Conservation (phyloP, 2,797 vertebrate species). For the Arnoldichthys spilopterus region DNA sequence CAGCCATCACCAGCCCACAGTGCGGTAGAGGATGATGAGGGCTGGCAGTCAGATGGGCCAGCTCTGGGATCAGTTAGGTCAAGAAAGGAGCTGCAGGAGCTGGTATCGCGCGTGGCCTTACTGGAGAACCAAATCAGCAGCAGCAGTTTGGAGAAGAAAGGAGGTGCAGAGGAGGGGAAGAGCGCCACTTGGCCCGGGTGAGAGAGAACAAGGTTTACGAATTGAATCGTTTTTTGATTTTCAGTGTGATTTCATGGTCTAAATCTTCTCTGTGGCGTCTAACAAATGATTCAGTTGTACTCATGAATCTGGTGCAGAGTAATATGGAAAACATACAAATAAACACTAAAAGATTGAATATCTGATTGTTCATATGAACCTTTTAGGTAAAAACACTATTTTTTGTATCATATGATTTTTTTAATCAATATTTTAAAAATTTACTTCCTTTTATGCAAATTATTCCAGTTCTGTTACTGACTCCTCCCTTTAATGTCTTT, state of each 20-base stretch:
- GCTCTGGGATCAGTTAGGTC: slow-evolving; percentile 66
- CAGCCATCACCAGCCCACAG: slow-evolving; percentile 79
- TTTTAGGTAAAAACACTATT: too few relatives aligned
- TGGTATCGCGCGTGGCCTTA: slow-evolving; percentile 85
- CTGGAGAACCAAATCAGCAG: slow-evolving; percentile 87
- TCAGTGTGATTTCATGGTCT: too few relatives aligned
- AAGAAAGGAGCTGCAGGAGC: slow-evolving; percentile 82
- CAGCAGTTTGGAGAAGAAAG: slow-evolving; percentile 69
- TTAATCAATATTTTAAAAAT: too few relatives aligned
- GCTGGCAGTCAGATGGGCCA: slow-evolving; percentile 88
- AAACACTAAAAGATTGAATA: background rate
- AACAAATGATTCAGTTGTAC: too few relatives aligned
- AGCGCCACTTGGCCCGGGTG: slow-evolving; percentile 90
- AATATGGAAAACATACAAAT: background rate
- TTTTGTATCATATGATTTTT: too few relatives aligned
- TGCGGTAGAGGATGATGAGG: slow-evolving; percentile 87
- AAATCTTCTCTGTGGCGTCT: too few relatives aligned
- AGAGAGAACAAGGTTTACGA: slow-evolving; percentile 22
- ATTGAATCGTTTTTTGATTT: background rate
- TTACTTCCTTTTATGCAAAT: background rate
- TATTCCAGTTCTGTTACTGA: background rate
- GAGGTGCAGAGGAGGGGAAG: slow-evolving; percentile 78
- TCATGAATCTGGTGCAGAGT: background rate
- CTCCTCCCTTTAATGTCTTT: background rate
- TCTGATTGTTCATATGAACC: too few relatives aligned